Percentiles rank a stretch among this genome's conserved stretches.
phyloP scores from a whole-genome alignment of 2,888 invertebrate species.

The Odontocerum albicorne region DNA sequence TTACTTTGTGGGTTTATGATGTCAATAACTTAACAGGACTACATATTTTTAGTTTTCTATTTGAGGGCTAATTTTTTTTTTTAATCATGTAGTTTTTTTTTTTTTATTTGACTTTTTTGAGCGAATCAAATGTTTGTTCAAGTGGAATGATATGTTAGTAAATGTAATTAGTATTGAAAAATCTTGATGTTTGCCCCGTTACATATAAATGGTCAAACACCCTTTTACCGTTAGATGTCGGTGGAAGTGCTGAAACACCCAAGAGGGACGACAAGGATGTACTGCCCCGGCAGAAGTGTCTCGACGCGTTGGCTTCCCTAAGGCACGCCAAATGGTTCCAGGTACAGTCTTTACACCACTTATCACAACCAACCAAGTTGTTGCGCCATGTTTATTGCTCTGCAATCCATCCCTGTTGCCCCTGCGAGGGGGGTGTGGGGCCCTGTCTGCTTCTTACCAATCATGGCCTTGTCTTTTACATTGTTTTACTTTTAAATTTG shows the following conservation, averaged over 20 bases:
- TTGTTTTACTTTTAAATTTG: no score
- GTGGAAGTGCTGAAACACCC: constrained; percentile 61
- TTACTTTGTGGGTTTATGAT: background rate
- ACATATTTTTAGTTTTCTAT: no score
- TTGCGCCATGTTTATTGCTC: constrained; percentile 35
- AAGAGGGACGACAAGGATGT: constrained; percentile 86
- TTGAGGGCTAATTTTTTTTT: constrained; percentile 6
- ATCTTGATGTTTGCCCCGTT: constrained; percentile 55
- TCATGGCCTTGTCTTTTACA: background rate
- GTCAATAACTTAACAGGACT: no score
- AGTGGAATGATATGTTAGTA: no score
- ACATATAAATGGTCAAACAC: constrained; percentile 73
- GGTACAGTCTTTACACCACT: constrained; percentile 63
- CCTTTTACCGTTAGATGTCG: constrained; percentile 55
- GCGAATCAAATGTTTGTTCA: no score
- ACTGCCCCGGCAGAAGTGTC: constrained; percentile 98
- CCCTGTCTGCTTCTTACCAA: background rate
- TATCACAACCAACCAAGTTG: constrained; percentile 25
- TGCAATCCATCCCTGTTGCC: constrained; percentile 19
- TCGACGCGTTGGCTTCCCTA: constrained; percentile 99
- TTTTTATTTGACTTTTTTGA: background rate
- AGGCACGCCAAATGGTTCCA: constrained; percentile 99
- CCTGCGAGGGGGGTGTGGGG: background rate
- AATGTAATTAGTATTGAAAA: background rate
- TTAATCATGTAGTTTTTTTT: constrained; percentile 3